Percentiles rank a stretch among this genome's conserved stretches.
Evolutionary conservation across 2,888 invertebrate species (phyloP).

Genomic region (Danaus chrysippus): DNA sequence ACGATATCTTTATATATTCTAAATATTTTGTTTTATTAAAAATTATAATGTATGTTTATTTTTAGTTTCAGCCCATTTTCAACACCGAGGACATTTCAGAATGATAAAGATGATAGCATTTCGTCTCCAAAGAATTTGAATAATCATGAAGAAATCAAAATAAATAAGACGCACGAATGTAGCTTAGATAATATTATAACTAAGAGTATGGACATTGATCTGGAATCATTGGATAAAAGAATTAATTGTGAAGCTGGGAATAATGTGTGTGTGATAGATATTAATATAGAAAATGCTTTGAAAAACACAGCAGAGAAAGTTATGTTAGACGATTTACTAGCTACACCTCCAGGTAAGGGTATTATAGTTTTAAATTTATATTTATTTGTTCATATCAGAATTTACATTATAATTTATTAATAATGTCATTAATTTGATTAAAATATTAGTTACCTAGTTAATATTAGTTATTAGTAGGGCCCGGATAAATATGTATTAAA

Average conservation of each 20-base stretch:
- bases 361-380: slow-evolving; percentile 4
- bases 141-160: slow-evolving; percentile 22
- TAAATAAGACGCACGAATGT: slow-evolving; percentile 16
- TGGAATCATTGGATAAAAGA: slow-evolving; percentile 8
- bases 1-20: no score
- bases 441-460: no score
- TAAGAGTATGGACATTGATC: not conserved
- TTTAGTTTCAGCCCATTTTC: slow-evolving; percentile 61
- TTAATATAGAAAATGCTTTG: slow-evolving; percentile 57
- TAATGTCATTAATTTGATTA: not conserved
- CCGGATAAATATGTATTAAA: no score
- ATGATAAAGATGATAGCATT: slow-evolving; percentile 43
- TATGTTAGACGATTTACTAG: slow-evolving; percentile 52
- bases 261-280: slow-evolving; percentile 50
- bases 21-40: no score
- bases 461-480: no score
- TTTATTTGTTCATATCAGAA: slow-evolving; percentile 6
- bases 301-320: slow-evolving; percentile 45
- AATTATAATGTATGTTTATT: slow-evolving; percentile 1
- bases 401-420: not conserved
- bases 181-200: not conserved
- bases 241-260: slow-evolving; percentile 13
- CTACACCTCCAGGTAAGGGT: slow-evolving; percentile 53
- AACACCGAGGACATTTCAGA: slow-evolving; percentile 44
- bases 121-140: slow-evolving; percentile 45